Conservation (phyloP, 2,797 vertebrate species). For the Fundulus diaphanus region DNA sequence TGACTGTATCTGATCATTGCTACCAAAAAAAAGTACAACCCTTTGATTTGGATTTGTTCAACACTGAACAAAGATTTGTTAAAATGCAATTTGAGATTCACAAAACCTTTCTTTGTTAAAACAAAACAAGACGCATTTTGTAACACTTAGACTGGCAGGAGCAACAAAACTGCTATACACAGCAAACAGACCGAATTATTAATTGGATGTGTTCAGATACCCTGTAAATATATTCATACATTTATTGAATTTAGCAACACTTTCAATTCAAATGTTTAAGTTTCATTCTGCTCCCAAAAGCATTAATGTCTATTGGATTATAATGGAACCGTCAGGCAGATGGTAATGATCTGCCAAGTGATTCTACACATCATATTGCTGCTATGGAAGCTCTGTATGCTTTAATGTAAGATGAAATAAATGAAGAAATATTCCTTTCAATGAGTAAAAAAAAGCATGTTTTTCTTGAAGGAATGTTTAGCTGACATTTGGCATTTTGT, state of each 20-base stretch:
- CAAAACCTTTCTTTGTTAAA: background rate
- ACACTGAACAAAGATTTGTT: background rate
- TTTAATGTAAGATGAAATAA: background rate
- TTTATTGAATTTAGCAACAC: background rate
- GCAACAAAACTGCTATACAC: too few relatives aligned
- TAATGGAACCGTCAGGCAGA: background rate
- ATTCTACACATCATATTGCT: background rate
- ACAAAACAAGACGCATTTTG: background rate
- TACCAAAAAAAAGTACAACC: background rate
- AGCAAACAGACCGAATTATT: background rate
- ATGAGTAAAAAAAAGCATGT: background rate
- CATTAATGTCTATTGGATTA: background rate
- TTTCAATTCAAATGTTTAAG: background rate
- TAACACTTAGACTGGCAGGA: background rate
- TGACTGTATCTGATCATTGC: background rate
- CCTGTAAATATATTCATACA: background rate
- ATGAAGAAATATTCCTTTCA: background rate
- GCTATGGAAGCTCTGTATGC: background rate
- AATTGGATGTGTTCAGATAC: background rate
- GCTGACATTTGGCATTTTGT: constrained; percentile 52
- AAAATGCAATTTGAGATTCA: background rate
- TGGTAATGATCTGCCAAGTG: background rate
- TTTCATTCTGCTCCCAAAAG: background rate
- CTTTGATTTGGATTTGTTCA: background rate
- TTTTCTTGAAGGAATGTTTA: constrained; percentile 19